These are phyloP conservation scores for Leptinotarsa haldemani DNA, from an alignment of 2,888 invertebrate species.

Conservation along the genomic window DNA sequence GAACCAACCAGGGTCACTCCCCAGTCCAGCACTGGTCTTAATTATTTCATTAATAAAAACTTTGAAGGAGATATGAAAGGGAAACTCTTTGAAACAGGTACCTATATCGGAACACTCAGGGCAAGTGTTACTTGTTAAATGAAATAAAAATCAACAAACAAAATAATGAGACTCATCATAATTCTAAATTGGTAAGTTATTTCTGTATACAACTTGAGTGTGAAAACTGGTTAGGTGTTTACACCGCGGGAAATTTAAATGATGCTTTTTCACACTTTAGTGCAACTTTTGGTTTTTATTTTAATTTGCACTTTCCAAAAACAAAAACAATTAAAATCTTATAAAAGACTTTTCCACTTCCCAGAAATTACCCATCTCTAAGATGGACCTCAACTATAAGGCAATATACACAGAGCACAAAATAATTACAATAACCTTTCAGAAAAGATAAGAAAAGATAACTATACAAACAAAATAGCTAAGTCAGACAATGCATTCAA, in stretches of 20 bases:
- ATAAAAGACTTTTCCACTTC: too few species aligned
- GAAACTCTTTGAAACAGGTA: neutral
- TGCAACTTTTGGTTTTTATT: neutral
- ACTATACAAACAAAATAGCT: neutral
- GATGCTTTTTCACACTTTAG: neutral
- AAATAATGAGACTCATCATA: neutral
- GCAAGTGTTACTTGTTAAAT: neutral
- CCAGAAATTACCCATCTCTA: neutral
- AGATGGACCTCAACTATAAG: neutral
- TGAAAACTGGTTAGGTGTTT: too few species aligned
- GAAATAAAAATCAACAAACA: neutral
- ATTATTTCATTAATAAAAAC: neutral
- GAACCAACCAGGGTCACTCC: neutral
- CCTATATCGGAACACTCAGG: neutral
- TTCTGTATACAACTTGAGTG: too few species aligned
- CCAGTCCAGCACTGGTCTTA: neutral
- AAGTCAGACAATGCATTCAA: neutral
- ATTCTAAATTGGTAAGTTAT: too few species aligned
- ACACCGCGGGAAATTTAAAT: too few species aligned
- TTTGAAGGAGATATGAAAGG: neutral
- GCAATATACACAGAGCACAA: too few species aligned
- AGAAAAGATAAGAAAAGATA: neutral
- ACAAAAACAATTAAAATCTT: too few species aligned
- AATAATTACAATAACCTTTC: too few species aligned
- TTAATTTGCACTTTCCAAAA: too few species aligned